Base-by-base conservation (phyloP, 2,113 vertebrate genomes). In the Scartelaos histophorus region DNA sequence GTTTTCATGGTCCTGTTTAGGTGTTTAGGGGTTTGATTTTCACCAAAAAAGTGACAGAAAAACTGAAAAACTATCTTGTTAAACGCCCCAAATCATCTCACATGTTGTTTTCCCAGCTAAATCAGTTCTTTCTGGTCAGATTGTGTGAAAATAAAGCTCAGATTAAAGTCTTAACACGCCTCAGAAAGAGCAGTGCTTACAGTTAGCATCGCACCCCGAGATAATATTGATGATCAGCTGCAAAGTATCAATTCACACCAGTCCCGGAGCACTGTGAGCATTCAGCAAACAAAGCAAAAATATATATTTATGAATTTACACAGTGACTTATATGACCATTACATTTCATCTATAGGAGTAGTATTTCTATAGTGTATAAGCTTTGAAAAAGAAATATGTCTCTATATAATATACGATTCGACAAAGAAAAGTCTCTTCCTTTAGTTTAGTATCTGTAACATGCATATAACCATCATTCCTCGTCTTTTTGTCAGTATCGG, bases 301-400 rank as follows among this genome's bases (percentile, higher is more conserved):
- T 67, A 79, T n/a, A 73, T 38, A 47, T 79, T 70, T 61, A 74
- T 75, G 56, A 84, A 83, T 91, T 85, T 82, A 88, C 86, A 85
- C 34, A 69, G 66, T 75, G 46, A 75, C 56, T 81, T 74, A 53
- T 69, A 49, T 78, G 70, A 87, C 22, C 35, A 57, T 77, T 79
- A 80, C 13, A 71, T 53, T 72, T 69, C 65, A 76, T 62, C 45
- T 73, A 71, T 64, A 67, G 24, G 57, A 69, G 24, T 82, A 76
- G 76, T 29, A 76, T 71, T 69, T 76, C n/a, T 74, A 78, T 84
- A 74, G 74, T 57, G 78, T 83, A 82, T 82, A 66, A 68, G 67
- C 64, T 76, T 74, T 83, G 68, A 83, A 75, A 64, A 79, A 78
- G 65, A 66, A 66, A 66, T 46, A 66, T 66, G 34, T 71, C 67